Base-by-base conservation (phyloP, 2,797 vertebrate genomes). In the Scarus forsteni region DNA sequence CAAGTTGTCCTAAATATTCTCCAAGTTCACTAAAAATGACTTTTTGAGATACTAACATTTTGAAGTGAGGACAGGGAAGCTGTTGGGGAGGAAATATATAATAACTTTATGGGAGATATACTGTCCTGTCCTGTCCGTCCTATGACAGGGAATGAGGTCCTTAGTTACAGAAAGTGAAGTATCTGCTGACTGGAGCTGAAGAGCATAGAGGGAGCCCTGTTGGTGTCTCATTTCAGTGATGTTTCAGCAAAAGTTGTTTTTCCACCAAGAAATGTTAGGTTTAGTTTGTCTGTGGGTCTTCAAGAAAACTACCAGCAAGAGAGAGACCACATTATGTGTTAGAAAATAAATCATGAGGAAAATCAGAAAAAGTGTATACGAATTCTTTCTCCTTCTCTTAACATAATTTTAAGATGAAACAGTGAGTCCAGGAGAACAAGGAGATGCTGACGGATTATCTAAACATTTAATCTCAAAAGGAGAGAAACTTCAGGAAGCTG, bases 1-100 rank as follows among this genome's bases (percentile, higher is more conserved):
- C 42, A 79, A 75, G 43, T 76, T 83, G 73, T 85, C 85, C 56
- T 34, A 71, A 71, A 82, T 71, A 73, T 74, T 75, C 57, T 60
- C 46, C 38, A 50, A 49, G 39, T 85, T 77, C 76, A 64, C 57
- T 83, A 65, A 73, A 84, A 77, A 78, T 70, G 42, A 40, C 66
- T 55, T 63, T 79, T 79, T 80, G 64, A 83, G 44, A 57, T n/a
- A 67, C 35, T 10, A 54, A 55, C 0, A 49, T 58, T 62, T 3
- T 63, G 82, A 78, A 79, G 87, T 64, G 54, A 66, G 53, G 46
- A 71, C 45, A 76, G 5, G 40, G 75, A 85, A 88, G 86, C 83
- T 89, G 86, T 64, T 87, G 15, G 50, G 60, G 70, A 40, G 71
- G 50, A 44, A 66, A 7, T 39, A 65, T 27, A 4, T 2, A 27